These are phyloP conservation scores for Hesperia comma DNA, from an alignment of 2,888 invertebrate species.

Conservation along the genomic window DNA sequence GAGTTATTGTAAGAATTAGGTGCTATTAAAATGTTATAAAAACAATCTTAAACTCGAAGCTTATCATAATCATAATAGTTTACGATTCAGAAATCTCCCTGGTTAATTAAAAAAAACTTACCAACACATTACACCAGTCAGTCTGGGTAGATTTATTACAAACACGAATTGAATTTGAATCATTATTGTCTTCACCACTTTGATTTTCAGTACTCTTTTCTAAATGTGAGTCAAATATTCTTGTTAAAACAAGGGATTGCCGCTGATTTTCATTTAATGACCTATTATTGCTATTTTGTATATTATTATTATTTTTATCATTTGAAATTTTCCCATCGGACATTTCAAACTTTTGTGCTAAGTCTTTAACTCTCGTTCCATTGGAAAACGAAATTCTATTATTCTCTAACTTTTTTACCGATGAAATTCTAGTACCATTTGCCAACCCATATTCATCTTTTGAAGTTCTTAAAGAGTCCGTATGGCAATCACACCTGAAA, in stretches of 20 bases:
- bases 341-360: slow-evolving; percentile 30
- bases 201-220: neutral
- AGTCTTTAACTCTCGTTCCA: slow-evolving; percentile 7
- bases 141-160: slow-evolving; percentile 58
- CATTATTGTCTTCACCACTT: neutral
- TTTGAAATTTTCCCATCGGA: neutral
- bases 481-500: slow-evolving; percentile 11
- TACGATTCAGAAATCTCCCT: too few species aligned
- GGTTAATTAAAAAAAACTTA: slow-evolving; percentile 46
- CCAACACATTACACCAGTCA: slow-evolving; percentile 62
- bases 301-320: slow-evolving; percentile 21
- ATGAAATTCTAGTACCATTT: neutral
- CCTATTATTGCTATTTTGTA: neutral
- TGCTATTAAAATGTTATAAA: too few species aligned
- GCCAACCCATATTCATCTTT: neutral
- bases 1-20: too few species aligned
- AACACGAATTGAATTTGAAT: slow-evolving; percentile 5
- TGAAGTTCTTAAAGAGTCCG: neutral
- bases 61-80: too few species aligned
- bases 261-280: slow-evolving; percentile 1
- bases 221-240: slow-evolving; percentile 16
- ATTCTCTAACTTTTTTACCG: neutral
- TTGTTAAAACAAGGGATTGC: neutral
- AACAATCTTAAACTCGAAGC: too few species aligned
- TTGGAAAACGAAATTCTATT: slow-evolving; percentile 4